phyloP scores from a whole-genome alignment of 2,797 vertebrate species.

The Oreonectes daqikongensis region DNA sequence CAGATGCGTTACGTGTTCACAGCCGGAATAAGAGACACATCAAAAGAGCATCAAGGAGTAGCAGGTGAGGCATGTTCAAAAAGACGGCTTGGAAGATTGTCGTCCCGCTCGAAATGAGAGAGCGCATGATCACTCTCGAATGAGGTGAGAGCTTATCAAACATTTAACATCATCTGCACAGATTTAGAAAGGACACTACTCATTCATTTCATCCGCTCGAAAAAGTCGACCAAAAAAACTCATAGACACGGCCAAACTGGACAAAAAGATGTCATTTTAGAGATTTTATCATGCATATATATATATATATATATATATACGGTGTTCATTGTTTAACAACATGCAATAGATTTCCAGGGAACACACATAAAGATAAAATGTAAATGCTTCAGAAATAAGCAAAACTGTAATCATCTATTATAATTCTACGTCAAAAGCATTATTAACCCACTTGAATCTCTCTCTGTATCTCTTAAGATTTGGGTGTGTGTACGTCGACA shows the following conservation, averaged over 20 bases:
- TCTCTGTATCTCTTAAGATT: conserved; percentile 57
- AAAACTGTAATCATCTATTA: too few species aligned
- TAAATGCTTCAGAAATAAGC: too few species aligned
- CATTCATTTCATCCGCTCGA: background rate
- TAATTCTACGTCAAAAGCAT: conserved; percentile 3
- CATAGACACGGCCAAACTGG: too few species aligned
- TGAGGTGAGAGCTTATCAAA: conserved; percentile 17
- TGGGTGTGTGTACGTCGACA: conserved; percentile 70
- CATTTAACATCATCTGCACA: background rate
- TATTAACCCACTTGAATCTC: conserved; percentile 43
- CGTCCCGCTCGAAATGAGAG: background rate
- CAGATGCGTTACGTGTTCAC: too few species aligned
- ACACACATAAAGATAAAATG: too few species aligned
- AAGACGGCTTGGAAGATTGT: conserved; percentile 18
- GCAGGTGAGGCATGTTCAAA: conserved; percentile 39
- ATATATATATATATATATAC: too few species aligned
- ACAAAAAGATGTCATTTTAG: too few species aligned
- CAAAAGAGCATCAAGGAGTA: conserved; percentile 23
- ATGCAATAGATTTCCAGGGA: too few species aligned
- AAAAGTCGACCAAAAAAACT: too few species aligned
- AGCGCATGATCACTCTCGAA: conserved; percentile 1
- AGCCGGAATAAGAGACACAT: conserved; percentile 26
- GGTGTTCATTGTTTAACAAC: too few species aligned
- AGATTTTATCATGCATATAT: too few species aligned
- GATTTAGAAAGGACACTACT: conserved; percentile 2